A percentile compares a stretch with the other conserved stretches of the same genome.
These are phyloP conservation scores for Esperia sulphurella DNA, from an alignment of 2,888 invertebrate species.

Conservation along the genomic window DNA sequence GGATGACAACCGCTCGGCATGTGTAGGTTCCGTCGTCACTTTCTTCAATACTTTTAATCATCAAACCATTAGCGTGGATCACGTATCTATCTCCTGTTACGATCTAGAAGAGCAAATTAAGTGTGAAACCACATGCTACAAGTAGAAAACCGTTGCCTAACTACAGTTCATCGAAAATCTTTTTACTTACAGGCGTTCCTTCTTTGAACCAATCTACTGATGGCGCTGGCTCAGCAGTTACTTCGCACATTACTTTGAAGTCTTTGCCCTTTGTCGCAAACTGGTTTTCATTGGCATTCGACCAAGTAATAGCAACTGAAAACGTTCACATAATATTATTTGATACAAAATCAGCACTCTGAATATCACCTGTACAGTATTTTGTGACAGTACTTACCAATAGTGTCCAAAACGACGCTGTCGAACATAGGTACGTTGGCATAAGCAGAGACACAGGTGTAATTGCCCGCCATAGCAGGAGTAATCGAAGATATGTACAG, in stretches of 20 bases:
- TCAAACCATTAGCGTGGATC: constrained; percentile 85
- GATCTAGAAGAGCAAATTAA: constrained; percentile 64
- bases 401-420: constrained; percentile 85
- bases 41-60: constrained; percentile 87
- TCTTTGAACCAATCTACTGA: constrained; percentile 92
- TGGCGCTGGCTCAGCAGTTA: constrained; percentile 90
- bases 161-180: too few species aligned
- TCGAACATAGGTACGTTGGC: constrained; percentile 83
- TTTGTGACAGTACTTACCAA: constrained; percentile 47
- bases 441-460: constrained; percentile 90
- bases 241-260: constrained; percentile 89
- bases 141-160: too few species aligned
- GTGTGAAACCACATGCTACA: background rate
- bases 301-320: constrained; percentile 91
- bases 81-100: constrained; percentile 85
- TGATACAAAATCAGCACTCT: too few species aligned
- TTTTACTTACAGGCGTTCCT: constrained; percentile 80
- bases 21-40: constrained; percentile 92
- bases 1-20: constrained; percentile 91
- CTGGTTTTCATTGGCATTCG: constrained; percentile 91
- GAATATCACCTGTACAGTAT: too few species aligned
- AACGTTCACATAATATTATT: constrained; percentile 14
- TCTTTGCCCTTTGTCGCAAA: constrained; percentile 87
- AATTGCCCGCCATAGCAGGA: constrained; percentile 88
- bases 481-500: constrained; percentile 87